Percentiles rank a stretch among this genome's conserved stretches.
These are phyloP conservation scores for Uloborus plumipes DNA, from an alignment of 2,888 invertebrate genomes.

Conservation along the genomic window DNA sequence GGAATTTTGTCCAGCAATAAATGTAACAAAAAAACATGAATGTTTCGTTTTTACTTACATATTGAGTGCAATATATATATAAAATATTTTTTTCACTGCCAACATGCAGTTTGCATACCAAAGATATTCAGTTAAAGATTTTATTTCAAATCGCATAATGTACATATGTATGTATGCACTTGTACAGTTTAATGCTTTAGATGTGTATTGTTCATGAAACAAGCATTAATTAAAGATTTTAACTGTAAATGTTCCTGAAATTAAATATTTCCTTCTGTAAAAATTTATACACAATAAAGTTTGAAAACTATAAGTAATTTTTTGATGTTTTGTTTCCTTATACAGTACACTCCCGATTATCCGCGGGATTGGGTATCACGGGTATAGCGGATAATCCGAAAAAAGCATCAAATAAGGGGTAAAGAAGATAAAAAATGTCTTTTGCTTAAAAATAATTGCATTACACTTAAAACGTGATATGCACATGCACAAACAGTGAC, in stretches of 20 bases:
- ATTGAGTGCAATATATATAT: too few relatives aligned
- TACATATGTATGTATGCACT: constrained; percentile 45
- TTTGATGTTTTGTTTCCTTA: neutral
- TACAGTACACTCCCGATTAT: neutral
- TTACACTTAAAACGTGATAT: too few relatives aligned
- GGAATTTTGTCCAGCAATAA: too few relatives aligned
- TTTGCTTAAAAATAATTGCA: too few relatives aligned
- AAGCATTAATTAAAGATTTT: constrained; percentile 57
- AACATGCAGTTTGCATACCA: constrained; percentile 17
- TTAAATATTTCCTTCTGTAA: constrained; percentile 35
- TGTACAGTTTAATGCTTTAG: constrained; percentile 52
- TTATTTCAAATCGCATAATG: constrained; percentile 22
- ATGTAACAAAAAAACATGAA: too few relatives aligned
- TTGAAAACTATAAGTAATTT: neutral
- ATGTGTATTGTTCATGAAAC: constrained; percentile 30
- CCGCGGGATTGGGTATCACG: too few relatives aligned
- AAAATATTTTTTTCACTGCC: too few relatives aligned
- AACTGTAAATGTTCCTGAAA: constrained; percentile 54
- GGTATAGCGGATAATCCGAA: too few relatives aligned
- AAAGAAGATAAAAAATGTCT: too few relatives aligned
- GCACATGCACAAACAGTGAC: too few relatives aligned
- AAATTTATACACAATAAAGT: constrained; percentile 42
- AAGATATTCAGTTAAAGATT: constrained; percentile 28
- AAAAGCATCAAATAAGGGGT: too few relatives aligned
- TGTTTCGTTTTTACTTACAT: too few relatives aligned